Percentiles rank a stretch among this genome's conserved stretches.
These are phyloP conservation scores for Acrossocheilus fasciatus DNA, from an alignment of 2,797 vertebrate genomes.

Conservation along the genomic window DNA sequence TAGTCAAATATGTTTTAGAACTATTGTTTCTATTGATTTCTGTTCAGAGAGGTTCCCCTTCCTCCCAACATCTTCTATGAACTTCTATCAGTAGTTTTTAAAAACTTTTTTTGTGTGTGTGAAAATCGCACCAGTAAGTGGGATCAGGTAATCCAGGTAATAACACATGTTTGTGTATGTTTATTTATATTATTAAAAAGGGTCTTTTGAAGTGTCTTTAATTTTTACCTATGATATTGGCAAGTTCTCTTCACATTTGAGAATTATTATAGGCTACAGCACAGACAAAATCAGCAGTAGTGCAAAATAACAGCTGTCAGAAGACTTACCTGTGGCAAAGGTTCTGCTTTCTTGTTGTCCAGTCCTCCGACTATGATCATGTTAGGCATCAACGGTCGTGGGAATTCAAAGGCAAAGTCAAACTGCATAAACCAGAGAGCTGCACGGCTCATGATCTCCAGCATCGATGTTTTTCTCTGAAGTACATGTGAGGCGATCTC, in stretches of 20 bases:
- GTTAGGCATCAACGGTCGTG: constrained; percentile 76
- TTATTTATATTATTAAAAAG: not conserved
- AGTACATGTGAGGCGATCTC: constrained; percentile 70
- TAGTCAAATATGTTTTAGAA: not conserved
- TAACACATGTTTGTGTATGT: not conserved
- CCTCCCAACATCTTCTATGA: not conserved
- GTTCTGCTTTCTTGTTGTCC: constrained; percentile 66
- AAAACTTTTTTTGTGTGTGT: too few species aligned
- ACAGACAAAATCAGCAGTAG: not conserved
- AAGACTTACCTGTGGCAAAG: constrained; percentile 64
- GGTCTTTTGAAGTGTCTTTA: not conserved
- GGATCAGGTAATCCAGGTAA: too few species aligned
- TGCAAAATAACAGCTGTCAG: not conserved
- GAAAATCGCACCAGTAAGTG: too few species aligned
- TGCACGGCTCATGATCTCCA: constrained; percentile 61
- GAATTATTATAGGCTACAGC: not conserved
- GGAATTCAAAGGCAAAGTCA: constrained; percentile 74
- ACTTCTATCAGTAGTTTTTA: too few species aligned
- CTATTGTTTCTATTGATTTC: not conserved
- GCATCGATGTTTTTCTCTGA: constrained; percentile 56
- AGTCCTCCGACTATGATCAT: constrained; percentile 74
- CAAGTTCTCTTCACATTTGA: not conserved
- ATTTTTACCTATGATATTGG: not conserved
- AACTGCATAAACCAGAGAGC: constrained; percentile 75
- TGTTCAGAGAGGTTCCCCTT: not conserved